Evolutionary conservation across 2,888 invertebrate genomes (phyloP), one percentile per base, ranked within the genome.

Genomic region (Oegoconia quadripuncta): DNA sequence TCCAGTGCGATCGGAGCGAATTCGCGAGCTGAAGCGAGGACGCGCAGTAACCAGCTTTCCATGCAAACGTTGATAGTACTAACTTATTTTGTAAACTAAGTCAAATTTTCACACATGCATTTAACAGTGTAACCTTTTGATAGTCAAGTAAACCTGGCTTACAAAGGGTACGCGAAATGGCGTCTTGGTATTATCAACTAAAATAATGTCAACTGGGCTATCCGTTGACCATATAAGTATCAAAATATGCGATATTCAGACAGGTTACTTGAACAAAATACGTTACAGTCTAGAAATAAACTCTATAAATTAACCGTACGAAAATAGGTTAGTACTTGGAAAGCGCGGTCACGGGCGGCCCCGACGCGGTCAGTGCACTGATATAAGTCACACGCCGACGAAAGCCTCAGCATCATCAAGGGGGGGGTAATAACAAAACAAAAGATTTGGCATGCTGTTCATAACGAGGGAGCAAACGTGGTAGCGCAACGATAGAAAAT

Each of bases 381-480:
- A 71, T 74, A 74, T 63, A 72, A 72, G 76, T 82, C 79, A 81
- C 75, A 83, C 86, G 86, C 78, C 88, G 88, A 88, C 87, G 88
- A 88, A 88, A 88, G 88, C 88, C 88, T 88, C 88, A 81, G 82
- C 88, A 87, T 86, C 80, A 78, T 76, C 69, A 81, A 72, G 68
- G 66, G 59, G 76, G 75, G 63, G 45, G 51, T 48, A 61, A 62
- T 70, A 79, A 82, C 75, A 77, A 72, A 79, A 84, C 32, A 84
- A 73, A 81, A 81, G 77, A 82, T 62, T 74, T 87, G 88, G 88
- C 87, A 87, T 87, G 84, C 88, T 86, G 84, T 83, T 84, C 80
- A 78, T 72, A 78, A 86, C 82, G 80, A 82, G 84, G 87, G 87
- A 86, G 83, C 78, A 75, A 82, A 83, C 84, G 86, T 83, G 83